phyloP scores from a whole-genome alignment of 2,888 invertebrate species.

The Lymantria dispar region DNA sequence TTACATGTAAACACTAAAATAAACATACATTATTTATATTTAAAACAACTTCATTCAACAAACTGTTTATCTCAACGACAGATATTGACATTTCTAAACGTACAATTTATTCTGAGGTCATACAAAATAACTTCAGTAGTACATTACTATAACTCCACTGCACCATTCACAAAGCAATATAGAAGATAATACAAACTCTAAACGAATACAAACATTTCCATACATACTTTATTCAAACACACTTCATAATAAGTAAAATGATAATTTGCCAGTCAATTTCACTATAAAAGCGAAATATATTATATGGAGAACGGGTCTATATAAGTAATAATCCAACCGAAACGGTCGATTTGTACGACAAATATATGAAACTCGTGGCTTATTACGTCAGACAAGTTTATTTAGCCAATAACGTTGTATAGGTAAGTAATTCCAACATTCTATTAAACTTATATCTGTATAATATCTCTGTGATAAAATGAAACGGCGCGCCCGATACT shows the following conservation, averaged over 20 bases:
- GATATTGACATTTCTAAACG: constrained; percentile 18
- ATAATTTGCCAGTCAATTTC: constrained; percentile 45
- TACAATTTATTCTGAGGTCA: constrained; percentile 5
- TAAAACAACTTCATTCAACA: constrained; percentile 23
- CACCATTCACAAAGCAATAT: constrained; percentile 24
- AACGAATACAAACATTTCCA: constrained; percentile 30
- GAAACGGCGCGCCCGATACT: constrained; percentile 56
- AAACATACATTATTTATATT: not conserved
- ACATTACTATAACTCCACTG: constrained; percentile 24
- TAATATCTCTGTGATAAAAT: constrained; percentile 67
- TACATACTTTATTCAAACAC: constrained; percentile 34
- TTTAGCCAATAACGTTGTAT: constrained; percentile 64
- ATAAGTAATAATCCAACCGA: constrained; percentile 50
- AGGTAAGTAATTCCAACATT: constrained; percentile 61
- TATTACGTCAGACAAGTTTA: constrained; percentile 71
- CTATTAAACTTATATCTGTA: constrained; percentile 64
- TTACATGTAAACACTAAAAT: not conserved
- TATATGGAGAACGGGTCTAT: constrained; percentile 55
- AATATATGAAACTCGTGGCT: constrained; percentile 67
- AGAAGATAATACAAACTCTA: constrained; percentile 27
- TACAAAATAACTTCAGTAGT: constrained; percentile 27
- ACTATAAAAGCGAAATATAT: constrained; percentile 52
- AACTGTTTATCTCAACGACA: constrained; percentile 31
- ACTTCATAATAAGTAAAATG: constrained; percentile 47
- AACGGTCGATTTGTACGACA: constrained; percentile 68